Base-by-base conservation (phyloP, 2,797 vertebrate species). In the Pipistrellus nathusii region DNA sequence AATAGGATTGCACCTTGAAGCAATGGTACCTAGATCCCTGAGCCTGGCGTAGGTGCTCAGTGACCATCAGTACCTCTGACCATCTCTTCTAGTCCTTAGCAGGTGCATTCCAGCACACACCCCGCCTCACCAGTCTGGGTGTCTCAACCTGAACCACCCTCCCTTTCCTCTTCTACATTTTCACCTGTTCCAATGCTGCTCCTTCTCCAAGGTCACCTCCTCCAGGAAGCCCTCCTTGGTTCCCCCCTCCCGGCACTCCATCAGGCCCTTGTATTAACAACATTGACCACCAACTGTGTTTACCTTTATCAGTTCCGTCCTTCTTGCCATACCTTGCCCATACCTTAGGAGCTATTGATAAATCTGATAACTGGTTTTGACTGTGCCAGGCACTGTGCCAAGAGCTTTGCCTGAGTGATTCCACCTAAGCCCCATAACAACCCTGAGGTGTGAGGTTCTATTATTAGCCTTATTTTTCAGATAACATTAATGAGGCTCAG, bases 221-320 rank as follows among this genome's bases (percentile, higher is more conserved):
- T 95, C 51, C 12, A 41, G 85, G 51, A 90, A 93, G 66, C 55
- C n/a, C 76, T 93, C 72, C 68, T 53, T 30, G 73, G 15, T 78
- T 77, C 25, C n/a, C 21, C 69, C 35, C 0, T 46, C n/a, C 62
- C 25, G 35, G 59, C 44, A 35, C 10, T 46, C 9, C 59, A 14
- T 27, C 11, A 3, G 55, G 35, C 46, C 41, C 85, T 69, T 78
- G 53, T 77, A 75, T 92, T 66, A 62, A 71, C n/a, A 62, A 27
- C 21, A 10, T 59, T 44, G 55, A 32, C 25, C 46, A 25, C 57
- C 68, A 21, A 4, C 32, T 53, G 0, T 53, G 12, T 66, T 69
- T 84, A 69, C 48, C 20, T 11, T 51, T 94, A 51, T 48, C 64
- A 71, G 38, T 38, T 7, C 66, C 44, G 7, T 66, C 77, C 23